Evolutionary conservation across 2,113 vertebrate species (phyloP).

Genomic region (Noctilio leporinus): DNA sequence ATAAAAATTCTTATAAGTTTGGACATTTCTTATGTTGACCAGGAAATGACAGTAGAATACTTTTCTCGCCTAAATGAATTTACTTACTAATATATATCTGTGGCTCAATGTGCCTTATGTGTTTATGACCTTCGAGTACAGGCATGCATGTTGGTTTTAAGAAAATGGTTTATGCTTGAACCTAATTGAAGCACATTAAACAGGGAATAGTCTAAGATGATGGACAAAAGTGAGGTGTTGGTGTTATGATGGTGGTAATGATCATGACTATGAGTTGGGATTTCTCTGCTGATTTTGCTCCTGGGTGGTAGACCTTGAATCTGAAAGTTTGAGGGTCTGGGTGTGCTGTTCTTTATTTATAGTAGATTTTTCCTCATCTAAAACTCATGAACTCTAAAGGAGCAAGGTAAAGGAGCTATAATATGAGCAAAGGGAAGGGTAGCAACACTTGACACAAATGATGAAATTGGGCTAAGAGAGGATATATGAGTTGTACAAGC

Average conservation of each 20-base stretch:
- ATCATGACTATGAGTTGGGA: not conserved
- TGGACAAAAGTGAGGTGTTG: not conserved
- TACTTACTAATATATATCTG: not conserved
- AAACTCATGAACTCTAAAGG: not conserved
- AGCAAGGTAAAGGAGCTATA: not conserved
- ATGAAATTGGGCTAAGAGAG: not conserved
- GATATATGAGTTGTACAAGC: not conserved
- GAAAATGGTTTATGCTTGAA: not conserved
- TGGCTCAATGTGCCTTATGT: not conserved
- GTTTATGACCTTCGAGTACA: not conserved
- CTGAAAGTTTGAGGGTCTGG: not conserved
- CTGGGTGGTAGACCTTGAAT: not conserved
- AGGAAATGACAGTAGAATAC: too few species aligned
- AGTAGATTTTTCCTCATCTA: not conserved
- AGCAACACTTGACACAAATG: not conserved
- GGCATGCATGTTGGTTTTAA: not conserved
- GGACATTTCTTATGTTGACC: too few species aligned
- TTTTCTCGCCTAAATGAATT: too few species aligned
- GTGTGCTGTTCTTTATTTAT: not conserved
- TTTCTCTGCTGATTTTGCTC: not conserved
- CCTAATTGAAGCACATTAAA: not conserved
- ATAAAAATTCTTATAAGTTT: too few species aligned
- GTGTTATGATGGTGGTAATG: not conserved
- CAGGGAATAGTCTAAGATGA: not conserved
- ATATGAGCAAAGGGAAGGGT: not conserved